phyloP scores from a whole-genome alignment of 2,888 invertebrate species.

The Cryptocephalus moraei region DNA sequence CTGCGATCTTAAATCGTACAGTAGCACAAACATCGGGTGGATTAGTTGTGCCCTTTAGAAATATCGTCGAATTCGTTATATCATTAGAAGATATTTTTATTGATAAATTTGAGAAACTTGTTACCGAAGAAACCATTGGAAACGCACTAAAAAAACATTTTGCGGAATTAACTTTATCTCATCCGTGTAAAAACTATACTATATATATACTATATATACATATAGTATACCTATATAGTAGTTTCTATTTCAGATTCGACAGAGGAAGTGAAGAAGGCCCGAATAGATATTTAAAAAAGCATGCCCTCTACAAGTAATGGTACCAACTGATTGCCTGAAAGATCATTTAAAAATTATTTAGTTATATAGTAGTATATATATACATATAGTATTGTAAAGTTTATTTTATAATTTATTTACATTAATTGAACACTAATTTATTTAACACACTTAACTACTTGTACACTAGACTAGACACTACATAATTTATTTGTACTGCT shows the following conservation, averaged over 20 bases:
- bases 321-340: no score
- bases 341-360: no score
- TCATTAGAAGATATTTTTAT: not conserved
- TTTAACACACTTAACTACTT: no score
- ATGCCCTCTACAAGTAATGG: not conserved
- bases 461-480: no score
- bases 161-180: not conserved
- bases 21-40: no score
- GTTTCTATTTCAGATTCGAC: slow-evolving; percentile 1
- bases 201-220: slow-evolving; percentile 1
- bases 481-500: no score
- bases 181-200: not conserved
- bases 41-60: not conserved
- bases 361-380: no score
- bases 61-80: not conserved
- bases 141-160: not conserved
- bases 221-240: slow-evolving; percentile 2
- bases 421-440: no score
- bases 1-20: no score
- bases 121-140: not conserved
- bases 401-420: no score
- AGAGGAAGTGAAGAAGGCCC: not conserved
- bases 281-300: not conserved
- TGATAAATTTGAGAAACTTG: not conserved
- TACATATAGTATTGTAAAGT: no score